Evolutionary conservation across 2,888 invertebrate genomes (phyloP).

Genomic region (Bimastos eiseni): DNA sequence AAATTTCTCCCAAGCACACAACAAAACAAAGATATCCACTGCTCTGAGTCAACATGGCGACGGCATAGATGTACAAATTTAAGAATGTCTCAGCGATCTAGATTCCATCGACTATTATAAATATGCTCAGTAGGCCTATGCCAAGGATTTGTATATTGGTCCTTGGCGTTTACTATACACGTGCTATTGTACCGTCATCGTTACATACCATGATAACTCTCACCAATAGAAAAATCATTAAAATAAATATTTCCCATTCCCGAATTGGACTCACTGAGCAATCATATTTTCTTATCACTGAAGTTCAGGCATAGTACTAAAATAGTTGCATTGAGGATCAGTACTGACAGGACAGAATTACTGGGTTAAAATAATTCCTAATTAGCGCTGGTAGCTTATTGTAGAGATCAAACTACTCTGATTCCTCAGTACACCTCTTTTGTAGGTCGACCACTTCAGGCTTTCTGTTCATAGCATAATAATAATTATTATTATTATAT

Average conservation of each 20-base stretch:
- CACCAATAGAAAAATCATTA: too few species aligned
- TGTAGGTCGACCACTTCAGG: neutral
- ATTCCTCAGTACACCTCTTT: neutral
- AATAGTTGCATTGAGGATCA: too few species aligned
- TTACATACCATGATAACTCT: too few species aligned
- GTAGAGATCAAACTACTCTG: neutral
- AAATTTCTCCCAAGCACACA: neutral
- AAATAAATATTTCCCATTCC: too few species aligned
- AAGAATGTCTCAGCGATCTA: neutral
- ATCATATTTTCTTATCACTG: too few species aligned
- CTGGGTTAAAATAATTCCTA: neutral
- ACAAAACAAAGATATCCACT: conserved; percentile 16
- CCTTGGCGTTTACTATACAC: too few species aligned
- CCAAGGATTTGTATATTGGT: too few species aligned
- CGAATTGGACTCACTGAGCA: too few species aligned
- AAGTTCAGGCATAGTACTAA: too few species aligned
- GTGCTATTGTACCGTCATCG: too few species aligned
- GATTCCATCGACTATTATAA: neutral
- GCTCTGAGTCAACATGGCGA: conserved; percentile 26
- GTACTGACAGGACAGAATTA: neutral
- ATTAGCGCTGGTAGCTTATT: neutral
- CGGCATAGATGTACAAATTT: neutral
- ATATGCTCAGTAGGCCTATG: too few species aligned
- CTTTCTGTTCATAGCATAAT: neutral
- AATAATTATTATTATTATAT: too few species aligned